Evolutionary conservation across 2,113 vertebrate genomes (phyloP).

Genomic region (Melanerpes aurifrons): DNA sequence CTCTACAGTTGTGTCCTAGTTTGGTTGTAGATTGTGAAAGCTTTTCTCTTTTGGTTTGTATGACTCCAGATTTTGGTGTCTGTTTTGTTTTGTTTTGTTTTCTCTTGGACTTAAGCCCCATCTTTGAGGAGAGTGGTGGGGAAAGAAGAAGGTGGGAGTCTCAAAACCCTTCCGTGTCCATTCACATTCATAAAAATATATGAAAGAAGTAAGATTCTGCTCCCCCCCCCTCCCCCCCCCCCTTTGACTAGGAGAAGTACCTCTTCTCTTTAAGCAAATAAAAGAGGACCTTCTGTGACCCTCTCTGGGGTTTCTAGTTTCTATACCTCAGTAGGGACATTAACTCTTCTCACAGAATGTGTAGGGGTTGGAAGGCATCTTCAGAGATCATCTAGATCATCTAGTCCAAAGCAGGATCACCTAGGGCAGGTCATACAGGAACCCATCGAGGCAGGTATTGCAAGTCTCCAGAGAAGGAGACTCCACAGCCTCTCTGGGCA

Average conservation of each 20-base stretch:
- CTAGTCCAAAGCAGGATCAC: no score
- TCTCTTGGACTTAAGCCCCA: background rate
- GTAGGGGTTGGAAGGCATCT: no score
- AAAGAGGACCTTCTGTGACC: background rate
- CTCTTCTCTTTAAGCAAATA: background rate
- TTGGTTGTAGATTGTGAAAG: background rate
- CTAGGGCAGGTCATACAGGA: no score
- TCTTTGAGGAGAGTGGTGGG: background rate
- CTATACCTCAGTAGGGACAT: background rate
- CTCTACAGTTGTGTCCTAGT: background rate
- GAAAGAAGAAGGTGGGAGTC: background rate
- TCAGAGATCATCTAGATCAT: no score
- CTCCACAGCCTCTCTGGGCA: no score
- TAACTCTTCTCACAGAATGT: background rate
- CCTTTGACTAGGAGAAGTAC: background rate
- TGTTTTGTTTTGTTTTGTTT: background rate
- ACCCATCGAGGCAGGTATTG: no score
- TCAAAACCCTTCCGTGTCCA: background rate
- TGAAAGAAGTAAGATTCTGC: background rate
- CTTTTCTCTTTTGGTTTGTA: background rate
- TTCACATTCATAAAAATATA: background rate
- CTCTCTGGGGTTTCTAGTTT: background rate
- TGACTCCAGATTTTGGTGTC: background rate
- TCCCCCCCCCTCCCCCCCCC: no score
- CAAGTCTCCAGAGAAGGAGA: no score